Evolutionary conservation across 1,140 invertebrate species (phyloP), one percentile per base, ranked within the genome.

Genomic region (Monomorium pharaonis): DNA sequence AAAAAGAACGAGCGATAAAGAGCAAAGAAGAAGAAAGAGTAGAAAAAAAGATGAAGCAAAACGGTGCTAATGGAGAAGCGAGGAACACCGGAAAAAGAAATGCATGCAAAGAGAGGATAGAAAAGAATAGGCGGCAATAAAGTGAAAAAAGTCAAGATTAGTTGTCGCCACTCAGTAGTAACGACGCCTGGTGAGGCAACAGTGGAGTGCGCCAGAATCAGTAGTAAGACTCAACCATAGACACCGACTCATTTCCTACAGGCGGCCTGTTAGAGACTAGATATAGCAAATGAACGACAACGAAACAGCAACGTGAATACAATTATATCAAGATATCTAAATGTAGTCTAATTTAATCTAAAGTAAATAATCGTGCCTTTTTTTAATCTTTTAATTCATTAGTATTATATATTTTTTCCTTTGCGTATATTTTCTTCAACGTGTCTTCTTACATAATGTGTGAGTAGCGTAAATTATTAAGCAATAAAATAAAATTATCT

Each of bases 141-240:
- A 80, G 27, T 42, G 27, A 62, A 83, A 80, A 75, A 58, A 69
- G 51, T 27, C 4, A 27, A 84, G 76, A 77, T 72, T 33, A 72
- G n/a, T 74, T 37, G 30, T n/a, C 42, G 18, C 37, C 24, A 27
- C 37, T 27, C 16, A 62, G 16, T 14, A 9, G 69, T 70, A 62
- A 67, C 14, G 21, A 24, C 27, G 18, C 21, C 51, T 47, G 24
- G 42, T 42, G 6, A 21, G 62, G n/a, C n/a, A 65, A 65, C 21
- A 42, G n/a, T 33, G 33, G 9, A 30, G 12, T 0, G 10, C n/a
- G 76, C 44, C 24, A 30, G 75, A 88, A 78, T 89, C 80, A 90
- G 89, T 90, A 83, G 83, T 90, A 88, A 44, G 47, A 86, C 24
- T 30, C 89, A 88, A 86, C 33, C 62, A 56, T 86, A 58, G 27